Conservation (phyloP, 53 echinoderm and acorn worm genomes). For the Hippasteria phrygiana region DNA sequence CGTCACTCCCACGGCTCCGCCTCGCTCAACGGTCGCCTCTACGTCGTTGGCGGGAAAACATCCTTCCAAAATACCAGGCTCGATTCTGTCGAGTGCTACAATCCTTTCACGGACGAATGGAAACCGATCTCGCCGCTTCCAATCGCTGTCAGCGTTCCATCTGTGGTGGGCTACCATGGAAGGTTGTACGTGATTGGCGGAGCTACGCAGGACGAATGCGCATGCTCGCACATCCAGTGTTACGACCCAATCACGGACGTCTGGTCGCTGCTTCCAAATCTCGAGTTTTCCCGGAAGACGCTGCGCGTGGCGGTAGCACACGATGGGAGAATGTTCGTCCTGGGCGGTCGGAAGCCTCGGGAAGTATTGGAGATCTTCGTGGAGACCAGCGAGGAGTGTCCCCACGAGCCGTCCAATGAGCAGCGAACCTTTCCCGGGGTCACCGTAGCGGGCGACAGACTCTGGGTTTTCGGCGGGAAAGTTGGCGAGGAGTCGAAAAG, state of each 20-base stretch:
- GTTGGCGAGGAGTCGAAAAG: conserved; percentile 62
- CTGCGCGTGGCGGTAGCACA: conserved; percentile 59
- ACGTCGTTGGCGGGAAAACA: conserved; percentile 81
- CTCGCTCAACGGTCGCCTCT: conserved; percentile 43
- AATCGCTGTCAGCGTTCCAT: conserved; percentile 82
- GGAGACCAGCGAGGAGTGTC: conserved; percentile 55
- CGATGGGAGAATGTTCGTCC: conserved; percentile 63
- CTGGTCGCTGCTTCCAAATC: conserved; percentile 73
- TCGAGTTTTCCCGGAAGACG: conserved; percentile 72
- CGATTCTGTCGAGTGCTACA: conserved; percentile 72
- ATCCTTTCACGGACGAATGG: conserved; percentile 67
- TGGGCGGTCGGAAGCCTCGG: conserved; percentile 73
- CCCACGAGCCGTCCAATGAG: conserved; percentile 59
- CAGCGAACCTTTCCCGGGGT: conserved; percentile 73
- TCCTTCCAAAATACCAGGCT: conserved; percentile 65
- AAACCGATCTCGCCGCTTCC: conserved; percentile 64
- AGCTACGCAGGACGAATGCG: conserved; percentile 72
- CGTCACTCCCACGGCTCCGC: conserved; percentile 83
- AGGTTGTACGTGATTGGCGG: conserved; percentile 81
- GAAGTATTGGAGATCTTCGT: conserved; percentile 64
- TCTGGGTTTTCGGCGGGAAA: conserved; percentile 80
- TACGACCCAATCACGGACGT: conserved; percentile 69
- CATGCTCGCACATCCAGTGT: conserved; percentile 72
- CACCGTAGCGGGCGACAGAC: conserved; percentile 55
- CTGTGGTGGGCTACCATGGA: conserved; percentile 54